phyloP scores from a whole-genome alignment of 2,888 invertebrate genomes.

The Eristalis arbustorum region DNA sequence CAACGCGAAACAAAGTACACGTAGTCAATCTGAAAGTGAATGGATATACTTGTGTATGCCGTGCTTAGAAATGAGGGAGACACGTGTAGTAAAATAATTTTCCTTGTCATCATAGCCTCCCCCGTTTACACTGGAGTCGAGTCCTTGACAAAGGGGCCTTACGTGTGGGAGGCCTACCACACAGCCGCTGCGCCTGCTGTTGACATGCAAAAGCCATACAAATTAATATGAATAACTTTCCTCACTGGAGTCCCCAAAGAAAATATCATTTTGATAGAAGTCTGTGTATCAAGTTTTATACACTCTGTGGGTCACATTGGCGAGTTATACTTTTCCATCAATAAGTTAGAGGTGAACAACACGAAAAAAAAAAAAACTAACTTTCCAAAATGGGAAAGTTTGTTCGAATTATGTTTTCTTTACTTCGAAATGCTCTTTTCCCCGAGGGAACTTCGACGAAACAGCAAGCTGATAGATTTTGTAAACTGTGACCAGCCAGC shows the following conservation, averaged over 20 bases:
- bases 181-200: background rate
- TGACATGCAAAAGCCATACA: slow-evolving; percentile 11
- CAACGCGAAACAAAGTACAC: too few species aligned
- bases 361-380: background rate
- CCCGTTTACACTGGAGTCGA: background rate
- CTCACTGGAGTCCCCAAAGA: background rate
- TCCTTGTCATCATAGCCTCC: slow-evolving; percentile 8
- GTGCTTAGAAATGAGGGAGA: slow-evolving; percentile 15
- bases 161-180: background rate
- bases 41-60: slow-evolving; percentile 9
- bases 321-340: background rate
- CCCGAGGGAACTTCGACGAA: background rate
- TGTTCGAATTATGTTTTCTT: background rate
- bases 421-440: background rate
- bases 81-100: slow-evolving; percentile 43
- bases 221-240: slow-evolving; percentile 6
- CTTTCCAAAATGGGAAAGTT: background rate
- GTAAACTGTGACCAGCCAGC: background rate
- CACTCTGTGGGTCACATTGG: background rate
- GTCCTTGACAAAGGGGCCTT: background rate
- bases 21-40: too few species aligned
- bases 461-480: background rate
- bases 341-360: background rate
- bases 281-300: background rate
- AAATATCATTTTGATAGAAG: background rate